phyloP scores from a whole-genome alignment of 1,140 invertebrate genomes.

The Portunus trituberculatus region DNA sequence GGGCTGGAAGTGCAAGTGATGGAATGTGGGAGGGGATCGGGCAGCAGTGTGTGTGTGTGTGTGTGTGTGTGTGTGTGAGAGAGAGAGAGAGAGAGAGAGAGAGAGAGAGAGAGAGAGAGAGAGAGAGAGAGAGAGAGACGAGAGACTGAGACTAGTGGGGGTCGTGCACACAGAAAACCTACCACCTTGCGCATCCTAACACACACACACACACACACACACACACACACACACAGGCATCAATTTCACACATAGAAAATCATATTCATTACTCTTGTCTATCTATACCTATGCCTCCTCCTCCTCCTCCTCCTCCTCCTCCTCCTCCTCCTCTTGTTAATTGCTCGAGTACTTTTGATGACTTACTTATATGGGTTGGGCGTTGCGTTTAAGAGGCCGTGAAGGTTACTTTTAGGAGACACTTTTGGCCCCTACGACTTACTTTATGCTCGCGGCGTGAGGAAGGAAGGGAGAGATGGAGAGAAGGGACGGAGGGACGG shows the following conservation, averaged over 20 bases:
- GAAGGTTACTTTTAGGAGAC: neutral
- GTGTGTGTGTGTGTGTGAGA: neutral
- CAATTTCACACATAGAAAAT: neutral
- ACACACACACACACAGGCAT: neutral
- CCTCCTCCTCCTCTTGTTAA: neutral
- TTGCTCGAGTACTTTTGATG: neutral
- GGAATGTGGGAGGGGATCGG: too few relatives aligned
- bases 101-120: conserved; percentile 20
- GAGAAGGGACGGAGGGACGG: neutral
- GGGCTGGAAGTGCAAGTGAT: too few relatives aligned
- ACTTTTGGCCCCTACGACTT: conserved; percentile 1
- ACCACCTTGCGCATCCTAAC: neutral
- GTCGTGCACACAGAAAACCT: too few relatives aligned
- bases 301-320: conserved; percentile 16
- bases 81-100: conserved; percentile 20
- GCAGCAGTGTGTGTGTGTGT: too few relatives aligned
- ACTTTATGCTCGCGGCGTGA: neutral
- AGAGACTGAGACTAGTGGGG: neutral
- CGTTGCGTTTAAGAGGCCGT: neutral
- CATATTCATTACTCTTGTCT: neutral
- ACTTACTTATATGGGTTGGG: neutral
- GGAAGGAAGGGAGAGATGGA: neutral
- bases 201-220: conserved; percentile 20
- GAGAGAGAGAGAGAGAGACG: conserved; percentile 4
- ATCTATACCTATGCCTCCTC: neutral